These are phyloP conservation scores for Pomacea canaliculata DNA, from an alignment of 2,888 invertebrate genomes.

Conservation along the genomic window DNA sequence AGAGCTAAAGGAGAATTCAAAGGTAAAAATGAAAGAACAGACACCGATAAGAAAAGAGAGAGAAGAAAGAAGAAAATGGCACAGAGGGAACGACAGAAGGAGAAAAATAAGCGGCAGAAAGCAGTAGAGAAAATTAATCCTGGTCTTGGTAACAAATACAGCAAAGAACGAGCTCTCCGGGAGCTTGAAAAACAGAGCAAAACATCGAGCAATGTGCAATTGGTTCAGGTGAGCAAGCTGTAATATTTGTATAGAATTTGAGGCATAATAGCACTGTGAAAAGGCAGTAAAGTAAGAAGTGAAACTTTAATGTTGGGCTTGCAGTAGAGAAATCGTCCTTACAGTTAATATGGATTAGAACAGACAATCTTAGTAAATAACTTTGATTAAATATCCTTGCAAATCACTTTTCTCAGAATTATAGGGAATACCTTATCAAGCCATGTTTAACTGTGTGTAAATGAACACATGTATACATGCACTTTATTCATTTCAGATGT, in stretches of 20 bases:
- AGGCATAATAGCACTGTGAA: no score
- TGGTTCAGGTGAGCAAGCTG: conserved; percentile 72
- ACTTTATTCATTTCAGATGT: no score
- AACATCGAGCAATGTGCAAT: conserved; percentile 52
- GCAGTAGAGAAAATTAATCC: conserved; percentile 68
- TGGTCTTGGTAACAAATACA: conserved; percentile 74
- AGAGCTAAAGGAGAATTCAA: conserved; percentile 72
- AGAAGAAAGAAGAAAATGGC: conserved; percentile 74
- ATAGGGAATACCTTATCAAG: no score
- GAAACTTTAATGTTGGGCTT: no score
- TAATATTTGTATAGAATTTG: not conserved
- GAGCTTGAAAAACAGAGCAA: conserved; percentile 76
- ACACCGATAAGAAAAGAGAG: conserved; percentile 90
- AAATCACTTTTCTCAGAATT: no score
- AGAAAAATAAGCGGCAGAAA: conserved; percentile 78
- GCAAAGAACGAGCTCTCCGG: conserved; percentile 75
- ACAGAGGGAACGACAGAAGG: conserved; percentile 81
- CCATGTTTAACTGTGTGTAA: no score
- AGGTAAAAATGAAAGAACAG: conserved; percentile 84
- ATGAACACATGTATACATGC: no score
- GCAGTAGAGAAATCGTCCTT: not conserved
- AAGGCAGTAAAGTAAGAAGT: no score
- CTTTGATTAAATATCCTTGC: not conserved
- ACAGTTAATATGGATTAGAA: not conserved
- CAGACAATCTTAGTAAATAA: not conserved